Evolutionary conservation across 2,888 invertebrate species (phyloP).

Genomic region (Camponotus fellah): DNA sequence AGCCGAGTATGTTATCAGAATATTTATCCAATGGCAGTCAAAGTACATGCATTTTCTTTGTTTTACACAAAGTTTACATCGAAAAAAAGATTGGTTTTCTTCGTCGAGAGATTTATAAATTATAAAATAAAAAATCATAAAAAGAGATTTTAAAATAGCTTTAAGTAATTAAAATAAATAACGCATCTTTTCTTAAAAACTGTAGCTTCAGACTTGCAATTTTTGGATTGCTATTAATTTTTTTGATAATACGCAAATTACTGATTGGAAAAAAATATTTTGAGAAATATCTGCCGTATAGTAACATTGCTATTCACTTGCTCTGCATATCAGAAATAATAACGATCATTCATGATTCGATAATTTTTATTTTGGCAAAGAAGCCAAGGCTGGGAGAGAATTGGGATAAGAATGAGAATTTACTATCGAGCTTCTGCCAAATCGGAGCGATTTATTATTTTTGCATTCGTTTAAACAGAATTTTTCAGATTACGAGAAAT

Average conservation of each 20-base stretch:
- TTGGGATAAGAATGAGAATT: slow-evolving; percentile 38
- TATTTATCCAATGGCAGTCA: slow-evolving; percentile 52
- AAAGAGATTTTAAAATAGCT: neutral
- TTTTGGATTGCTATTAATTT: neutral
- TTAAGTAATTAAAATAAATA: neutral
- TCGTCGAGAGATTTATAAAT: slow-evolving; percentile 2
- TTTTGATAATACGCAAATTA: neutral
- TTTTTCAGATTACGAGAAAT: slow-evolving; percentile 20
- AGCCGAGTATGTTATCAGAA: slow-evolving; percentile 43
- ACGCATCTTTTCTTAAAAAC: neutral
- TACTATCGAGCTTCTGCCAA: slow-evolving; percentile 38
- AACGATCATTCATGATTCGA: slow-evolving; percentile 36
- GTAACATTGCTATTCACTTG: neutral
- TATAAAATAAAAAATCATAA: neutral
- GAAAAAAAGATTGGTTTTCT: neutral
- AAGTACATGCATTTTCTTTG: slow-evolving; percentile 31
- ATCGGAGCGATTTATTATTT: slow-evolving; percentile 41
- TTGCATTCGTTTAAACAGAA: neutral
- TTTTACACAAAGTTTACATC: neutral
- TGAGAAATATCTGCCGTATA: neutral
- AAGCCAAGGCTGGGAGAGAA: slow-evolving; percentile 25
- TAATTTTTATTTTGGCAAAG: slow-evolving; percentile 47
- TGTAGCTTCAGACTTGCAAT: neutral
- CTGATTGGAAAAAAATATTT: neutral
- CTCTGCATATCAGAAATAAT: slow-evolving; percentile 13